phyloP scores from a whole-genome alignment of 2,797 vertebrate species.

The Epinephelus awoara region DNA sequence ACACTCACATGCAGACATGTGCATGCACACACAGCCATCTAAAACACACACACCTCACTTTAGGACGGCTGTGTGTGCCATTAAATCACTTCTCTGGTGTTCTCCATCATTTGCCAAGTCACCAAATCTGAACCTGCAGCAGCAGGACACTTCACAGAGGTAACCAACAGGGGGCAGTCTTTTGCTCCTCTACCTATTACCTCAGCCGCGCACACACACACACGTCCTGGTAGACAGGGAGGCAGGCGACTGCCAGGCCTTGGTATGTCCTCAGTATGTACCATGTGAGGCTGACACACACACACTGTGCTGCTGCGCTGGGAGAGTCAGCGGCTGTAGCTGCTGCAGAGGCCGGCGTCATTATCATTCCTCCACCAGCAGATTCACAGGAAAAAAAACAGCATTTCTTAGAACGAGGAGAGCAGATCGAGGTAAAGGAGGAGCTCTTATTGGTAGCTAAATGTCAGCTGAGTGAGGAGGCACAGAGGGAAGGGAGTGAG shows the following conservation, averaged over 20 bases:
- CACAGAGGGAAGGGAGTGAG: background rate
- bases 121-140: constrained; percentile 26
- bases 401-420: background rate
- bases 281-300: constrained; percentile 10
- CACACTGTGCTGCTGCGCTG: constrained; percentile 16
- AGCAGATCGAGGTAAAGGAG: background rate
- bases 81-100: constrained; percentile 14
- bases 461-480: background rate
- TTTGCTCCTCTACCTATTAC: constrained; percentile 64
- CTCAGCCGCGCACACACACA: constrained; percentile 15
- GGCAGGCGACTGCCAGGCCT: constrained; percentile 25
- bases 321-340: background rate
- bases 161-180: constrained; percentile 84
- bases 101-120: constrained; percentile 39
- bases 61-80: background rate
- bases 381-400: background rate
- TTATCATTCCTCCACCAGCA: background rate
- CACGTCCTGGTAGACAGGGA: background rate
- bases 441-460: background rate
- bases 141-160: constrained; percentile 34
- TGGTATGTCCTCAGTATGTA: constrained; percentile 12
- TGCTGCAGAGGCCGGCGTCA: constrained; percentile 3
- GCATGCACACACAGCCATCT: background rate
- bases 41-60: background rate
- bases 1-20: constrained; percentile 3